A percentile compares a stretch with the other conserved stretches of the same genome.
phyloP scores from a whole-genome alignment of 2,113 vertebrate species.

The Amia ocellicauda region DNA sequence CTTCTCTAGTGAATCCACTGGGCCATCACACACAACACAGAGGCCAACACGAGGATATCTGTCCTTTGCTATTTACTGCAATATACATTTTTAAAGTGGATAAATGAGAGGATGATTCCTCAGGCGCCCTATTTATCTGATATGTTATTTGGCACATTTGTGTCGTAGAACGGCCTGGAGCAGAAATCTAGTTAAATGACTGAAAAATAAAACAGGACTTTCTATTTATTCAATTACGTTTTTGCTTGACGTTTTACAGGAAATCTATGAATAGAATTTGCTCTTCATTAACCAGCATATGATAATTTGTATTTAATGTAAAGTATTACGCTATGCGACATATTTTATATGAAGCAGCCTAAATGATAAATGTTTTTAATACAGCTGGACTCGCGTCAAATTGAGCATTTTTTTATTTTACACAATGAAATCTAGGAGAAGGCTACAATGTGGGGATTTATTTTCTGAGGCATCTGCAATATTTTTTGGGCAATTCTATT shows the following conservation, averaged over 20 bases:
- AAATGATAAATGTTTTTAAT: slow-evolving; percentile 38
- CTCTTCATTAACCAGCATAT: slow-evolving; percentile 12
- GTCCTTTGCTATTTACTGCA: too few relatives aligned
- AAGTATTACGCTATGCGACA: slow-evolving; percentile 17
- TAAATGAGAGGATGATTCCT: too few relatives aligned
- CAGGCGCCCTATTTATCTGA: slow-evolving; percentile 21
- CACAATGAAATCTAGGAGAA: too few relatives aligned
- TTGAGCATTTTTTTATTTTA: too few relatives aligned
- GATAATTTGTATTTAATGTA: slow-evolving; percentile 20
- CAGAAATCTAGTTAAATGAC: slow-evolving; percentile 41
- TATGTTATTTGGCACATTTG: slow-evolving; percentile 30
- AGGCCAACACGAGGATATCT: too few relatives aligned
- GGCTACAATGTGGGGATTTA: too few relatives aligned
- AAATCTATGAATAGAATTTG: not conserved
- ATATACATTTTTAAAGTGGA: too few relatives aligned
- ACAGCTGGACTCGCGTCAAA: slow-evolving; percentile 38
- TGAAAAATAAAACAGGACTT: slow-evolving; percentile 26
- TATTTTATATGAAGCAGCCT: slow-evolving; percentile 22
- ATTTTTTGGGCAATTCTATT: too few relatives aligned
- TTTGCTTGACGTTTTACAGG: slow-evolving; percentile 12
- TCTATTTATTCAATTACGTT: slow-evolving; percentile 38
- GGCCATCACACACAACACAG: too few relatives aligned
- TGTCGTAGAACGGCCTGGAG: slow-evolving; percentile 29
- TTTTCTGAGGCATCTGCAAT: too few relatives aligned
- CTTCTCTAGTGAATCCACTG: too few relatives aligned